Conservation (phyloP, 2,797 vertebrate species). For the Semaprochilodus insignis region DNA sequence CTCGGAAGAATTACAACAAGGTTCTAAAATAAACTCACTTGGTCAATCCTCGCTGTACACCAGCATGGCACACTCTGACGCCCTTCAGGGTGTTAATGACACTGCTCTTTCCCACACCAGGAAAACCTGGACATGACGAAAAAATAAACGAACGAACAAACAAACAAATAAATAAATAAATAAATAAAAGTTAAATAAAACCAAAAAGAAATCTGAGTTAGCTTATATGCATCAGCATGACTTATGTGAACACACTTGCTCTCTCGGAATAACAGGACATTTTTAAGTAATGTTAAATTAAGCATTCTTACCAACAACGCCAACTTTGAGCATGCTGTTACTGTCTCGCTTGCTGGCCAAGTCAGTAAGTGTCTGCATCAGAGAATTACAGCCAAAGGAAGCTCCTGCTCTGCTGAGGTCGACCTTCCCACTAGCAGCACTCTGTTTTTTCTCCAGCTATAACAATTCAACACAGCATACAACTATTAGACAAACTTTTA, state of each 20-base stretch:
- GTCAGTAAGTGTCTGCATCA: constrained; percentile 80
- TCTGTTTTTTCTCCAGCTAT: constrained; percentile 76
- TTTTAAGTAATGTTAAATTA: background rate
- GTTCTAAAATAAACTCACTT: constrained; percentile 79
- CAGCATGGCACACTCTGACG: constrained; percentile 82
- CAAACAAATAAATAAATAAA: too few species aligned
- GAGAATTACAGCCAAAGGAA: constrained; percentile 78
- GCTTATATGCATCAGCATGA: constrained; percentile 53
- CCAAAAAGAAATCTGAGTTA: constrained; percentile 27
- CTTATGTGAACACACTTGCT: background rate
- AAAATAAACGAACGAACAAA: too few species aligned
- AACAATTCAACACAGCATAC: constrained; percentile 43
- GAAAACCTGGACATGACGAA: constrained; percentile 82
- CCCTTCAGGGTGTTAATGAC: constrained; percentile 92
- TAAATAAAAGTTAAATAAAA: too few species aligned
- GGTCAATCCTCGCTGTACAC: constrained; percentile 87
- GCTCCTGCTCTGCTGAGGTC: constrained; percentile 73
- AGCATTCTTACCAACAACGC: constrained; percentile 85
- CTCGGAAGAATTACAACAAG: background rate
- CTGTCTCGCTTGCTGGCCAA: constrained; percentile 63
- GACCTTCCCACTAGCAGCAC: constrained; percentile 63
- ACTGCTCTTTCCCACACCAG: constrained; percentile 97
- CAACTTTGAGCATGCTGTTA: constrained; percentile 82
- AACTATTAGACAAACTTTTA: background rate
- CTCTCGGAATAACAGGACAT: background rate